A percentile compares a stretch with the other conserved stretches of the same genome.
Evolutionary conservation across 2,797 vertebrate species (phyloP).

Genomic region (Tolypeutes matacus): DNA sequence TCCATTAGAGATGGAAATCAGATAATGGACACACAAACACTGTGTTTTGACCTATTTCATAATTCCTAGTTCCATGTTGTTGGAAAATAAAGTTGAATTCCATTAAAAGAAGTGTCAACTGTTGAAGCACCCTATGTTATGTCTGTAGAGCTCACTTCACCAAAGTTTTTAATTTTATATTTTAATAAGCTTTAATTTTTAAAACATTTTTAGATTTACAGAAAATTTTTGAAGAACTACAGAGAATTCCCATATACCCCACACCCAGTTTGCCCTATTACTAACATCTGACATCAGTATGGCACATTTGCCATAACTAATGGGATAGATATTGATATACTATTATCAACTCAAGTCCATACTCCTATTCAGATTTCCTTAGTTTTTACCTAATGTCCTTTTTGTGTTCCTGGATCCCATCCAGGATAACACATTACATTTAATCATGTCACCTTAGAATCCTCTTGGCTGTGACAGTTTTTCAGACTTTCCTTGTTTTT

Average conservation of each 20-base stretch:
- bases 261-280: accelerated
- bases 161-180: neutral
- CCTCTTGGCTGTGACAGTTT: neutral
- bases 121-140: no score
- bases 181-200: neutral
- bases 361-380: neutral
- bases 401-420: neutral
- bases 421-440: no score
- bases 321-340: no score
- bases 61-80: neutral
- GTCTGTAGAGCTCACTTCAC: neutral
- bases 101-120: neutral
- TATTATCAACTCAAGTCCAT: neutral
- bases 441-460: no score
- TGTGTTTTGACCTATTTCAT: accelerated
- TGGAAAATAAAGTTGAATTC: neutral
- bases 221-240: neutral
- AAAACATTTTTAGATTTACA: neutral
- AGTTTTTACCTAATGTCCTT: neutral
- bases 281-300: accelerated
- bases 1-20: neutral
- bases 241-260: accelerated
- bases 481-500: neutral
- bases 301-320: no score
- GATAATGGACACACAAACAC: neutral